Conservation (phyloP, 1,140 invertebrate genomes). For the Drosophila erecta region DNA sequence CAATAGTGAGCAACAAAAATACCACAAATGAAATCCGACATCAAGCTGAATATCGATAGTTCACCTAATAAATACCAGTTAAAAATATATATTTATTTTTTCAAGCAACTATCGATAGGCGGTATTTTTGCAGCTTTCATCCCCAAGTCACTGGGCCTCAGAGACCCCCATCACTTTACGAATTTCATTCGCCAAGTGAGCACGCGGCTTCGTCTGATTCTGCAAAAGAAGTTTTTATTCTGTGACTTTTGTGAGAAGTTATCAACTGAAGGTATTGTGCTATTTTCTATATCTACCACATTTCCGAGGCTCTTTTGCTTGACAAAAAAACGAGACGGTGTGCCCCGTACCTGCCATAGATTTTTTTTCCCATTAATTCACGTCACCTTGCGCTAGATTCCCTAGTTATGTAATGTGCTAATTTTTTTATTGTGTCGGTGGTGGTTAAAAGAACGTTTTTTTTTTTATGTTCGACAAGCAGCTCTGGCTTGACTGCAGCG, state of each 20-base stretch:
- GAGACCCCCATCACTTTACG: constrained; percentile 57
- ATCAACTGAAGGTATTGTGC: constrained; percentile 83
- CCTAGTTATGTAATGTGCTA: constrained; percentile 81
- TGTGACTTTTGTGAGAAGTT: constrained; percentile 85
- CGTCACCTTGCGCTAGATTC: constrained; percentile 76
- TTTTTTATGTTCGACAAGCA: constrained; percentile 1
- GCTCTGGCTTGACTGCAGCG: constrained; percentile 2
- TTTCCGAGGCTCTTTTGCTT: constrained; percentile 12
- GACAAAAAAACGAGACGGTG: constrained; percentile 14
- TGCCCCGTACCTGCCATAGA: constrained; percentile 62
- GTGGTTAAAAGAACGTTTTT: constrained; percentile 38
- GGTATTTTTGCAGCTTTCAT: neutral
- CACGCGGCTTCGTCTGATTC: constrained; percentile 83
- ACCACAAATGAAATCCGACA: too few species aligned
- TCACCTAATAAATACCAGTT: too few species aligned
- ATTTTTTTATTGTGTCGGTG: constrained; percentile 65
- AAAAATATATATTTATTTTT: too few species aligned
- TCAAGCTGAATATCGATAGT: too few species aligned
- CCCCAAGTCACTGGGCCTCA: neutral
- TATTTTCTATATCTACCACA: constrained; percentile 29
- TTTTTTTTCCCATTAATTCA: constrained; percentile 50
- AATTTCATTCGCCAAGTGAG: constrained; percentile 77
- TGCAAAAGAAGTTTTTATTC: constrained; percentile 85
- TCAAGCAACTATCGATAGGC: too few species aligned
- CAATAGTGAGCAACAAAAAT: too few species aligned